Conservation (phyloP, 2,113 vertebrate species). For the Ginglymostoma cirratum region DNA sequence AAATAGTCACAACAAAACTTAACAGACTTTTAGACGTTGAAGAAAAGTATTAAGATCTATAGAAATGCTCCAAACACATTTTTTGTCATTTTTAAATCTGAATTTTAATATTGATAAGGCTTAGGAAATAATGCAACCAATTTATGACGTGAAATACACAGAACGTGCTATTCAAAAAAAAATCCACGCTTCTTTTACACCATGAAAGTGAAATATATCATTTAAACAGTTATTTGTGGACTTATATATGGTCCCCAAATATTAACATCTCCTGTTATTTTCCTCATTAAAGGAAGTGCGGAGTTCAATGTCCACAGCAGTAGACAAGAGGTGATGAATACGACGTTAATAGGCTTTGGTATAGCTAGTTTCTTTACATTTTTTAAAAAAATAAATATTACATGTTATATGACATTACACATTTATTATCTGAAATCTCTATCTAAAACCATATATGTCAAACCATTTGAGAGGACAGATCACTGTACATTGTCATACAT, state of each 20-base stretch:
- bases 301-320: neutral
- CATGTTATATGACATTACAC: neutral
- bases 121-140: neutral
- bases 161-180: neutral
- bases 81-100: neutral
- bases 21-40: neutral
- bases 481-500: neutral
- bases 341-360: conserved; percentile 9
- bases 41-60: neutral
- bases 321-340: neutral
- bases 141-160: neutral
- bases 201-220: neutral
- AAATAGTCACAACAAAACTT: neutral
- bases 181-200: neutral
- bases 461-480: neutral
- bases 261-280: neutral
- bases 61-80: neutral
- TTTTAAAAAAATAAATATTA: conserved; percentile 28
- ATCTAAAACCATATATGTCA: neutral
- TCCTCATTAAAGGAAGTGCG: neutral
- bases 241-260: neutral
- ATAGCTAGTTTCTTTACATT: neutral
- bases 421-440: conserved; percentile 16
- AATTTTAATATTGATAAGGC: neutral
- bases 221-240: neutral